These are phyloP conservation scores for Psilopsiagon aurifrons DNA, from an alignment of 2,113 vertebrate species.

Conservation along the genomic window DNA sequence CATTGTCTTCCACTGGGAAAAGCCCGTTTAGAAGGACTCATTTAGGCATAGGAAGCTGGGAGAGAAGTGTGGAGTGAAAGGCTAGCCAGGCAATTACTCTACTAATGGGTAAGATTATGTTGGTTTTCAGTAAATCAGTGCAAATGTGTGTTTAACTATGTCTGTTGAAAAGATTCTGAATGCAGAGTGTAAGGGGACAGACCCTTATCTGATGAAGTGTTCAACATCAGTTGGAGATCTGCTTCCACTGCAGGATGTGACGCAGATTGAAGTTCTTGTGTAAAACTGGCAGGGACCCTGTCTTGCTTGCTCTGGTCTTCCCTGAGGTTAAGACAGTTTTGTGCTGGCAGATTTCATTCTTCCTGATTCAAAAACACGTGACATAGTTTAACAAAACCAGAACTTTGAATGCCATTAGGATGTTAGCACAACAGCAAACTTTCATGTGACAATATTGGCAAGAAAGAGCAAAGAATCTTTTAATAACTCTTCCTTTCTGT, in stretches of 20 bases:
- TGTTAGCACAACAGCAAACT: neutral
- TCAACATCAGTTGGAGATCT: rapidly evolving
- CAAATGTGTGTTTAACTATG: neutral
- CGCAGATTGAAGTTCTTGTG: neutral
- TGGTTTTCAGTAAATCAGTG: neutral
- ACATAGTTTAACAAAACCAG: neutral
- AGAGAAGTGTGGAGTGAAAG: neutral
- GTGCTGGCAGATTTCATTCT: neutral
- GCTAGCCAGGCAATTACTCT: neutral
- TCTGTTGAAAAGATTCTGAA: neutral
- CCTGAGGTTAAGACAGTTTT: neutral
- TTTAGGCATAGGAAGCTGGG: neutral
- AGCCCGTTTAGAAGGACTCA: neutral
- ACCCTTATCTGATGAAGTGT: neutral
- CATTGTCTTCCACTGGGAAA: neutral
- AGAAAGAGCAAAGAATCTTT: neutral
- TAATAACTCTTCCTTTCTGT: neutral
- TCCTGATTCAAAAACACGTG: neutral
- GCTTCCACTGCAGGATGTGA: neutral
- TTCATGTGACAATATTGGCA: neutral
- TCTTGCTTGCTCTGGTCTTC: neutral
- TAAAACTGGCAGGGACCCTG: neutral
- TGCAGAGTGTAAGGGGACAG: neutral
- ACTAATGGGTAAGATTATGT: neutral
- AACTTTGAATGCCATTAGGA: neutral